phyloP scores from a whole-genome alignment of 2,113 vertebrate genomes.

The Phaetusa simplex region DNA sequence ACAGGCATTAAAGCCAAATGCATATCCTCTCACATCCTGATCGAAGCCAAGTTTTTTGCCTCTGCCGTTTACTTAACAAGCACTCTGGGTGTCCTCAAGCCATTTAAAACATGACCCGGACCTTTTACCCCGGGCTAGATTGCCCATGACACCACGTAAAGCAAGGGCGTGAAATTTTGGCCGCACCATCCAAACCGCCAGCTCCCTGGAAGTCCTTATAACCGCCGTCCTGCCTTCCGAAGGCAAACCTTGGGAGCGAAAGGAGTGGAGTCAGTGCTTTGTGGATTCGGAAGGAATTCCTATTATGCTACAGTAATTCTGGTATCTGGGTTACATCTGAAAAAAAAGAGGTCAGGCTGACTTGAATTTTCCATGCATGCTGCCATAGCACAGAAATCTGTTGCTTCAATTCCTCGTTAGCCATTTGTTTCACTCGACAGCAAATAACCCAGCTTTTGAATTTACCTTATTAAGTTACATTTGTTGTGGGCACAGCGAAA shows the following conservation, averaged over 20 bases:
- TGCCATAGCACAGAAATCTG: constrained; percentile 68
- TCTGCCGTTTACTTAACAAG: not conserved
- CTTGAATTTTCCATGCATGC: constrained; percentile 63
- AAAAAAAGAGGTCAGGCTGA: constrained; percentile 71
- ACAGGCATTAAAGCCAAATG: not conserved
- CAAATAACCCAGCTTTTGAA: constrained; percentile 10
- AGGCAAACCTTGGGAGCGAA: not conserved
- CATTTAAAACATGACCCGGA: constrained; percentile 46
- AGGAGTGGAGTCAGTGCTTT: constrained; percentile 26
- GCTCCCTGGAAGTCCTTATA: not conserved
- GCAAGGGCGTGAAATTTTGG: not conserved
- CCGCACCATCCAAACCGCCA: not conserved
- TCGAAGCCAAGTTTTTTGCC: not conserved
- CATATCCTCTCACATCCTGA: not conserved
- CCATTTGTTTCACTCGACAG: constrained; percentile 2
- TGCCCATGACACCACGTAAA: not conserved
- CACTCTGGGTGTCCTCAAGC: not conserved
- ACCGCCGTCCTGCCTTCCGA: constrained; percentile 25
- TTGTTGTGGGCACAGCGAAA: constrained; percentile 52
- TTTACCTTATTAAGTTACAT: constrained; percentile 47
- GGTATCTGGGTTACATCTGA: constrained; percentile 70
- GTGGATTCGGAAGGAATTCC: constrained; percentile 74
- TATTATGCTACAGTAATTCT: constrained; percentile 72
- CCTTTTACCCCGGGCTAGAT: not conserved
- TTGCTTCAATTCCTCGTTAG: constrained; percentile 60